Conservation (phyloP, 2,113 vertebrate species). For the Heterotis niloticus region DNA sequence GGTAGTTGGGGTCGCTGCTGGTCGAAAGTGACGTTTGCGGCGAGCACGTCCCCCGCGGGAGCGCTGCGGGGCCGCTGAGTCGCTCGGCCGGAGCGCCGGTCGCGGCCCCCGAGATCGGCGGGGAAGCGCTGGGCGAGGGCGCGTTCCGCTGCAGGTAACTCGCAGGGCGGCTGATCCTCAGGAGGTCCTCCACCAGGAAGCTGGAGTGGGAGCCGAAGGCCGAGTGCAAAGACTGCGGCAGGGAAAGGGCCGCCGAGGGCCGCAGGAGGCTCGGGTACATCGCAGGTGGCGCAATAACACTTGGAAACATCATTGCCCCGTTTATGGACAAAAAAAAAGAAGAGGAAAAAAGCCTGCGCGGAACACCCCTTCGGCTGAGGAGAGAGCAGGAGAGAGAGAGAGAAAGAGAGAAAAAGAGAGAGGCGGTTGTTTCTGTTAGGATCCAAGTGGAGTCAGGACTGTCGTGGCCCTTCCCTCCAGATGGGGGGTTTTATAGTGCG, state of each 20-base stretch:
- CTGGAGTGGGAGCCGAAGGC: constrained; percentile 77
- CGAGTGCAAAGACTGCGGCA: constrained; percentile 75
- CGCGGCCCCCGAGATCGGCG: constrained; percentile 55
- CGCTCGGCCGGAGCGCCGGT: constrained; percentile 56
- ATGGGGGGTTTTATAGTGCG: constrained; percentile 80
- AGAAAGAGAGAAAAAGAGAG: no score
- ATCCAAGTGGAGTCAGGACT: constrained; percentile 52
- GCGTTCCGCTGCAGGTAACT: constrained; percentile 69
- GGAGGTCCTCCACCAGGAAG: constrained; percentile 87
- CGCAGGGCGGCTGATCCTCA: constrained; percentile 77
- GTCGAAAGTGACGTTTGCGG: constrained; percentile 51
- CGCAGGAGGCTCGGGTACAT: constrained; percentile 83
- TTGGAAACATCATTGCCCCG: constrained; percentile 85
- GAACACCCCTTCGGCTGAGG: constrained; percentile 27
- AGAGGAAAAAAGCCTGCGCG: constrained; percentile 39
- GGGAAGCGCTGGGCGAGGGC: constrained; percentile 61
- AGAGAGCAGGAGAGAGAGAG: no score
- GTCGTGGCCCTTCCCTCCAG: constrained; percentile 61
- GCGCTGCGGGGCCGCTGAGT: constrained; percentile 38
- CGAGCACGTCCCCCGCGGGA: constrained; percentile 59
- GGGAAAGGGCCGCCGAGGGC: constrained; percentile 73
- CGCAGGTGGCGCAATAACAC: constrained; percentile 79
- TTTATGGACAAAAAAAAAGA: constrained; percentile 19
- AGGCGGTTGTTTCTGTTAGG: constrained; percentile 43
- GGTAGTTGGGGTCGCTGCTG: constrained; percentile 68